phyloP scores from a whole-genome alignment of 1,140 invertebrate genomes.

The Drosophila gunungcola region DNA sequence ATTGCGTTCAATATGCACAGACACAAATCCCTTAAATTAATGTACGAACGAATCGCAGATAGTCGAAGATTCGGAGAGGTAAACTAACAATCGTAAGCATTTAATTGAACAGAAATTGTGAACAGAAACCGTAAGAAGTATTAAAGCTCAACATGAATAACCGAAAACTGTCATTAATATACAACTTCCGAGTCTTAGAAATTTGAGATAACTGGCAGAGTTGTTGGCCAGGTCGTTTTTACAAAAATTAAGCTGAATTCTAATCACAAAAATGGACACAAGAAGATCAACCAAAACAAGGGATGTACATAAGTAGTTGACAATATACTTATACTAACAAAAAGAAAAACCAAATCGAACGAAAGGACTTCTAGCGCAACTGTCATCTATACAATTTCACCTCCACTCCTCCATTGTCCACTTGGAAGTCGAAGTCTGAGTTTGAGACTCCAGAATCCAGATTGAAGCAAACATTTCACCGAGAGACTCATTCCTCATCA shows the following conservation, averaged over 20 bases:
- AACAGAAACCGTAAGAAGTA: conserved; percentile 67
- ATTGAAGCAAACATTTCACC: conserved; percentile 35
- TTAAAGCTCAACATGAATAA: conserved; percentile 72
- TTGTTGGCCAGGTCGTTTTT: conserved; percentile 21
- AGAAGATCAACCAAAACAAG: conserved; percentile 79
- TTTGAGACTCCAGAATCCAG: conserved; percentile 1
- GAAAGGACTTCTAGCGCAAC: conserved; percentile 14
- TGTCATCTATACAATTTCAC: conserved; percentile 41
- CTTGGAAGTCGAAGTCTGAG: conserved; percentile 16
- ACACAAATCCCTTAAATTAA: conserved; percentile 15
- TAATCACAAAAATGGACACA: conserved; percentile 68
- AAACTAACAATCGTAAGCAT: conserved; percentile 66
- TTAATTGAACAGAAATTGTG: conserved; percentile 45
- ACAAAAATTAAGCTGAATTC: conserved; percentile 41
- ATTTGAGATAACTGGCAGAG: conserved; percentile 16
- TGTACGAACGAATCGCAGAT: conserved; percentile 35
- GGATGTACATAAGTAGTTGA: conserved; percentile 84
- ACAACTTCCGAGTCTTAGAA: conserved; percentile 45
- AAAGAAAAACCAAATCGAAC: conserved; percentile 12
- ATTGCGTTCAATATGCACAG: conserved; percentile 35
- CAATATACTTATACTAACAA: conserved; percentile 78
- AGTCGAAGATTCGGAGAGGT: conserved; percentile 30
- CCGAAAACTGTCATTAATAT: conserved; percentile 55
- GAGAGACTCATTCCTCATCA: conserved; percentile 35
- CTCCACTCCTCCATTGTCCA: conserved; percentile 63